Evolutionary conservation across 2,888 invertebrate genomes (phyloP).

Genomic region (Nymphalis c-album): DNA sequence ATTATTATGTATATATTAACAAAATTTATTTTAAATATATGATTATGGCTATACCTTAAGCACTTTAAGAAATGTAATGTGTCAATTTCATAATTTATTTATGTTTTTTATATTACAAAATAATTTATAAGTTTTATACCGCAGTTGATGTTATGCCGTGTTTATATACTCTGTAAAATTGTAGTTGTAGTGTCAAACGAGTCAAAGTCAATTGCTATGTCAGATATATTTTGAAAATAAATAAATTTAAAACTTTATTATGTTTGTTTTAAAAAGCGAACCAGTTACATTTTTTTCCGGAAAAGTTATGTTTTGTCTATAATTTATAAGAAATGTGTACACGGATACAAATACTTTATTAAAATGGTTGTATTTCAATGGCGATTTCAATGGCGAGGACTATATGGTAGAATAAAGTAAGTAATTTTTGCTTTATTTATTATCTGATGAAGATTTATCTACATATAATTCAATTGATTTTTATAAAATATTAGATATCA

Average conservation of each 20-base stretch:
- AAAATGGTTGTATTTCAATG: constrained; percentile 63
- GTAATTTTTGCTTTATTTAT: constrained; percentile 1
- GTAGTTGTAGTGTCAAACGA: too few relatives aligned
- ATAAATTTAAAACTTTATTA: neutral
- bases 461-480: neutral
- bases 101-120: too few relatives aligned
- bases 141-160: too few relatives aligned
- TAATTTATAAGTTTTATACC: too few relatives aligned
- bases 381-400: constrained; percentile 54
- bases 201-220: too few relatives aligned
- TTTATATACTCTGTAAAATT: too few relatives aligned
- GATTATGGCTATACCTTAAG: too few relatives aligned
- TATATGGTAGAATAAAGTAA: constrained; percentile 42
- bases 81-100: too few relatives aligned
- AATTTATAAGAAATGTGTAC: neutral
- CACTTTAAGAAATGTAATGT: too few relatives aligned
- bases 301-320: neutral
- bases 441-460: neutral
- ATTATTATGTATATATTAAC: too few relatives aligned
- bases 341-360: neutral
- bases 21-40: too few relatives aligned
- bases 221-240: too few relatives aligned
- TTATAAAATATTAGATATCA: neutral
- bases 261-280: neutral
- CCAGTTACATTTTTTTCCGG: neutral